phyloP scores from a whole-genome alignment of 2,113 vertebrate genomes.

The Hypocryptadius cinnamomeus region DNA sequence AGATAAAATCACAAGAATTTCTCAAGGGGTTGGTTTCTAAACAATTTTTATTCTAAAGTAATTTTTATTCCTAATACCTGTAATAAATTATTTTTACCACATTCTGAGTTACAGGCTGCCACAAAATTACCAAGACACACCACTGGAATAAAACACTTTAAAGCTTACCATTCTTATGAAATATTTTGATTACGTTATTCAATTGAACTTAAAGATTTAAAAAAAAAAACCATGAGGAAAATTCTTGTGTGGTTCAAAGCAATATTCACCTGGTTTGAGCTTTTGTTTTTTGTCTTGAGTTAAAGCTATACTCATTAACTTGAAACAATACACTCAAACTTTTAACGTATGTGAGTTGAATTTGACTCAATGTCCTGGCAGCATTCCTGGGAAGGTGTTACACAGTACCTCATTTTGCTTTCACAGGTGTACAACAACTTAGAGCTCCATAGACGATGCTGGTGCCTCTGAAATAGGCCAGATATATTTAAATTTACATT shows the following conservation, averaged over 20 bases:
- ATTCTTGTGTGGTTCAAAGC: slow-evolving; percentile 35
- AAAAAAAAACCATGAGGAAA: slow-evolving; percentile 14
- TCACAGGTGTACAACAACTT: background rate
- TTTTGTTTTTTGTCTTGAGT: slow-evolving; percentile 25
- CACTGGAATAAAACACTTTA: slow-evolving; percentile 49
- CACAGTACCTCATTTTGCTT: background rate
- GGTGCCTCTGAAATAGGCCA: background rate
- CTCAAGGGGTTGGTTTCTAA: slow-evolving; percentile 21
- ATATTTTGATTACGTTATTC: slow-evolving; percentile 60
- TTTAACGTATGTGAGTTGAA: slow-evolving; percentile 4
- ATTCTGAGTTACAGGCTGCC: slow-evolving; percentile 26
- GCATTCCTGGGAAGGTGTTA: background rate
- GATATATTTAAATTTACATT: background rate
- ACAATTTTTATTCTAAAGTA: slow-evolving; percentile 44
- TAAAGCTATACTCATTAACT: slow-evolving; percentile 34
- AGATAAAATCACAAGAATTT: background rate
- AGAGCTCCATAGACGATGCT: background rate
- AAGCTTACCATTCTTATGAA: slow-evolving; percentile 46
- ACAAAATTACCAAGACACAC: slow-evolving; percentile 23
- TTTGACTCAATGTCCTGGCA: slow-evolving; percentile 10
- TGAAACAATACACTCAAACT: slow-evolving; percentile 46
- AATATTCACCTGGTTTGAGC: slow-evolving; percentile 28
- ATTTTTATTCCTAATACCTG: slow-evolving; percentile 55
- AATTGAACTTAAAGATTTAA: slow-evolving; percentile 28
- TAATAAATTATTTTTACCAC: slow-evolving; percentile 44